These are phyloP conservation scores for Acridotheres tristis DNA, from an alignment of 2,797 vertebrate species.

Conservation along the genomic window DNA sequence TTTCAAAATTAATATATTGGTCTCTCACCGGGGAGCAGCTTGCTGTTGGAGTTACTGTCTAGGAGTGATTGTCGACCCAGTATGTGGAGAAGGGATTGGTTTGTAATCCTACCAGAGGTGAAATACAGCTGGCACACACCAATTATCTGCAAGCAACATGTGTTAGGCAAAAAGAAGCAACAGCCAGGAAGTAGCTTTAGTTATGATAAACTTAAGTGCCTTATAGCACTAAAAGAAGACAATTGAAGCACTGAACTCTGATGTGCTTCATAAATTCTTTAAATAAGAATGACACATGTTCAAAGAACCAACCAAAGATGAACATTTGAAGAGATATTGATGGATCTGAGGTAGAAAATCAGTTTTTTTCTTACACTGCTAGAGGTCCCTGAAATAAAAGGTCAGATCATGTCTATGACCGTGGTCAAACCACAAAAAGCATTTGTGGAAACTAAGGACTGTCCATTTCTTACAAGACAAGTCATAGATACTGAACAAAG, in stretches of 20 bases:
- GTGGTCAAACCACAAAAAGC: neutral
- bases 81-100: neutral
- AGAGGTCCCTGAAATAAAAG: neutral
- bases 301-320: neutral
- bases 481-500: neutral
- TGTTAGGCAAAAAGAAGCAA: neutral
- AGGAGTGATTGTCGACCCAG: neutral
- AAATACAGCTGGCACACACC: neutral
- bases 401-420: neutral
- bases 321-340: neutral
- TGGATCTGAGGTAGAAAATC: neutral
- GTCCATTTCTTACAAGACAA: neutral
- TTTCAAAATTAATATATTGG: neutral
- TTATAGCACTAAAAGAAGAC: neutral
- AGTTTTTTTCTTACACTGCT: neutral
- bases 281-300: neutral
- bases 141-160: neutral
- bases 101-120: neutral
- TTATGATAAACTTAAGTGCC: neutral
- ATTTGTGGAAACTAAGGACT: neutral
- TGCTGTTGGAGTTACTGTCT: neutral
- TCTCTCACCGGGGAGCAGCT: neutral
- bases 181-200: neutral
- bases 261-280: neutral
- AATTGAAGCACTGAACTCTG: neutral